Base-by-base conservation (phyloP, 2,113 vertebrate species). In the Uria aalge region DNA sequence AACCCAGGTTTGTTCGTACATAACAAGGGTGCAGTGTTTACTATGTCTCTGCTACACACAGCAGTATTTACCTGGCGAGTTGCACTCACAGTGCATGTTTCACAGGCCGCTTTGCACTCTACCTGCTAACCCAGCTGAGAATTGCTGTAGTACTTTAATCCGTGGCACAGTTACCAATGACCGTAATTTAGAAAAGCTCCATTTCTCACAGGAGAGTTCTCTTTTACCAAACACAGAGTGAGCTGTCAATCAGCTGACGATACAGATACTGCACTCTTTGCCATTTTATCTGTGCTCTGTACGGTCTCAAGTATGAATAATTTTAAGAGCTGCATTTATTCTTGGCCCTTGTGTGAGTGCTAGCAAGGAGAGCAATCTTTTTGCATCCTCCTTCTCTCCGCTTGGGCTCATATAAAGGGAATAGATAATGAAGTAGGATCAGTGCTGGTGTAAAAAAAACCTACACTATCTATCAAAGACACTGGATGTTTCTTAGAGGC, bases 1-100 rank as follows among this genome's bases (percentile, higher is more conserved):
- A 77, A 20, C 21, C 23, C 21, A 63, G 18, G 19, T 52, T 34
- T 82, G 41, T 36, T 81, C 11, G 5, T 48, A 40, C 11, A 2
- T 47, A 77, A 47, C 62, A 76, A 38, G 32, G 45, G 22, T 4
- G 8, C 36, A 68, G 38, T n/a, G 45, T 66, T 69, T 38, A 23
- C 47, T 21, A 0, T 2, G 15, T 57, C 30, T 47, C 72, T 79
- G 72, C 78, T 60, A 4, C 27, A 23, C 36, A 0, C 6, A 41
- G 24, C 47, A 27, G 38, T 29, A 9, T 16, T 41, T 47, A 62
- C 43, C 48, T 57, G 41, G 55, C 0, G 0, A 80, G 55, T 9
- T 83, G 53, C 22, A 17, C 55, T 76, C 45, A 16, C n/a, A 11
- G 16, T 11, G 30, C 68, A 47, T 34, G 20, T 82, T 79, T 88